phyloP scores from a whole-genome alignment of 30 jellyfish, hydroid and myxozoan species.

The Clytia hemisphaerica region DNA sequence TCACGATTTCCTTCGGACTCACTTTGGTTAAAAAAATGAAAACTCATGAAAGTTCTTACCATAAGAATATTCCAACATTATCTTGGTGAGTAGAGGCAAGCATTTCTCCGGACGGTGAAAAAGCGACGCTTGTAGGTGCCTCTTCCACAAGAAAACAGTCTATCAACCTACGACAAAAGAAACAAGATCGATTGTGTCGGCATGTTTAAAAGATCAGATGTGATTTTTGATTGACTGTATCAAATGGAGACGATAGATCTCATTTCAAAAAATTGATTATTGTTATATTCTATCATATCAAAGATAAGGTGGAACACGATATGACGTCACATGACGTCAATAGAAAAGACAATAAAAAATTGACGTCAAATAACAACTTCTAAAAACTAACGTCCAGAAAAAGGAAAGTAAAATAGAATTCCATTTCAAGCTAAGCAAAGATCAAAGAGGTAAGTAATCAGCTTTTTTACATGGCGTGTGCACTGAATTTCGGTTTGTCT shows the following conservation, averaged over 20 bases:
- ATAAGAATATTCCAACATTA: slow-evolving; percentile 73
- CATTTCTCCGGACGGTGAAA: slow-evolving; percentile 91
- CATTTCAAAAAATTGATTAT: neutral
- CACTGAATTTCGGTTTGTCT: too few species aligned
- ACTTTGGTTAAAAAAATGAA: too few species aligned
- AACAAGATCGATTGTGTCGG: neutral
- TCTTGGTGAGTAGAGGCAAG: slow-evolving; percentile 90
- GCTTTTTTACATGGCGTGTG: too few species aligned
- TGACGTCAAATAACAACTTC: too few species aligned
- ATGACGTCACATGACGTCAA: too few species aligned
- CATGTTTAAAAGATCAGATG: neutral
- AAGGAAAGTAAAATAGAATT: too few species aligned
- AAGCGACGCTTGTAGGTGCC: slow-evolving; percentile 71
- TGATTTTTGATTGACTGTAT: neutral
- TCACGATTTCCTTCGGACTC: too few species aligned
- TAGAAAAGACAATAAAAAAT: too few species aligned
- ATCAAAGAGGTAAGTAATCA: too few species aligned
- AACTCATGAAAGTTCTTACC: slow-evolving; percentile 39
- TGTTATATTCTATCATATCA: neutral
- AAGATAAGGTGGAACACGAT: too few species aligned
- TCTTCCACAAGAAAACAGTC: slow-evolving; percentile 83
- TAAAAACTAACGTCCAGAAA: too few species aligned
- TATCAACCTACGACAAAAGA: slow-evolving; percentile 37
- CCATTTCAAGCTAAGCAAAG: too few species aligned
- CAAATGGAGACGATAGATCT: neutral